phyloP scores from a whole-genome alignment of 1,140 invertebrate genomes.

The Bursaphelenchus mucronatus region DNA sequence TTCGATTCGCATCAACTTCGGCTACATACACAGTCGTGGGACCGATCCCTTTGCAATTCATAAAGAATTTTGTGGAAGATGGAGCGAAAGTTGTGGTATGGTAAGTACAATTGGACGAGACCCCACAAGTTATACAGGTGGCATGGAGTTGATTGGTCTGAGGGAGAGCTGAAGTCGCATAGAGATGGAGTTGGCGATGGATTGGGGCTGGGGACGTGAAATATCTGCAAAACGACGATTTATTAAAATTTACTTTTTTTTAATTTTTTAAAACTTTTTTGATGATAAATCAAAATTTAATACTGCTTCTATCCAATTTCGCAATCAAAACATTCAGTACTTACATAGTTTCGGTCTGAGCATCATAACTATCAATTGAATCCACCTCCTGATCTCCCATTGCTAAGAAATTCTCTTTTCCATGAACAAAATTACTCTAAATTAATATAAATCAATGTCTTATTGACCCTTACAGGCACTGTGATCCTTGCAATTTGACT shows the following conservation, averaged over 20 bases:
- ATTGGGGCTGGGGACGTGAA: slow-evolving; percentile 44
- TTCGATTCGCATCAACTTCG: slow-evolving; percentile 7
- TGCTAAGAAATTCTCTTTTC: slow-evolving; percentile 27
- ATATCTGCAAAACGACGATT: slow-evolving; percentile 30
- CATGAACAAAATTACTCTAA: slow-evolving; percentile 13
- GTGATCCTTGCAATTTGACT: slow-evolving; percentile 38
- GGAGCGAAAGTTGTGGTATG: slow-evolving; percentile 41
- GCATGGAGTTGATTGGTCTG: slow-evolving; percentile 17
- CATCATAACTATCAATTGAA: slow-evolving; percentile 40
- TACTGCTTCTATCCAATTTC: no score
- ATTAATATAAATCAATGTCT: not conserved
- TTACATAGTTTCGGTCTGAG: slow-evolving; percentile 36
- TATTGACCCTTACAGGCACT: slow-evolving; percentile 19
- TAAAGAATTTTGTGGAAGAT: slow-evolving; percentile 32
- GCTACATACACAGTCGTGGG: slow-evolving; percentile 18
- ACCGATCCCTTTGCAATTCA: slow-evolving; percentile 50
- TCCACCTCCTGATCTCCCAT: slow-evolving; percentile 48
- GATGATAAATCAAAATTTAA: no score
- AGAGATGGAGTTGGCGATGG: slow-evolving; percentile 42
- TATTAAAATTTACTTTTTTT: slow-evolving; percentile 11
- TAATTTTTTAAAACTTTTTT: no score
- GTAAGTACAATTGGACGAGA: slow-evolving; percentile 48
- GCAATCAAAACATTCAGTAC: slow-evolving; percentile 1
- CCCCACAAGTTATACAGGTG: slow-evolving; percentile 36
- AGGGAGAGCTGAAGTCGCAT: slow-evolving; percentile 32